Percentiles rank a stretch among this genome's conserved stretches.
These are phyloP conservation scores for human DNA, from an alignment of 2,113 vertebrate genomes.

Conservation along the genomic window GRCh38 chr5:92914001-92914500, in stretches of 20 bases:
- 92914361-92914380: neutral
- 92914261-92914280: neutral
- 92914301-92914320: neutral
- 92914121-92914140: slow-evolving; percentile 2
- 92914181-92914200: neutral
- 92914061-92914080: neutral
- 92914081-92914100: neutral
- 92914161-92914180: neutral
- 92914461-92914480: neutral
- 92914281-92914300: neutral
- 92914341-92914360: neutral
- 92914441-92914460: neutral
- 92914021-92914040: neutral
- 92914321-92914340: neutral
- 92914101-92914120: neutral
- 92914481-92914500: neutral
- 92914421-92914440: neutral
- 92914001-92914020: neutral
- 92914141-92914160: neutral
- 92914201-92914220: neutral
- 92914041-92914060: neutral
- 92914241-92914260: neutral
- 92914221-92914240: neutral
- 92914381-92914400: slow-evolving; percentile 12
- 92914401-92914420: neutral